These are phyloP conservation scores for Galaxea fascicularis DNA, from an alignment of 92 coral and sea anemone species.

Conservation along the genomic window DNA sequence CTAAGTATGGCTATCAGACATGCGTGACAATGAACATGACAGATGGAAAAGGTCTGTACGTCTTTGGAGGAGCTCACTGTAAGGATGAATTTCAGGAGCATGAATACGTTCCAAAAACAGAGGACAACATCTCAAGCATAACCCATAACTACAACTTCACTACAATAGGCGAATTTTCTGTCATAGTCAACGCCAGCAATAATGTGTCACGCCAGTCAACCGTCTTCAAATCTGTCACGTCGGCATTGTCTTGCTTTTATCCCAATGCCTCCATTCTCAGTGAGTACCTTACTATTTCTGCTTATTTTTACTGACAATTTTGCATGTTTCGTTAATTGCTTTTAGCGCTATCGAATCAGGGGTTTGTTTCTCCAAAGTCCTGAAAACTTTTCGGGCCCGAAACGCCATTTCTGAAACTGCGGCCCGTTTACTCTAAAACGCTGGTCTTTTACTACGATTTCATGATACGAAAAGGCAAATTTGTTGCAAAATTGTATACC, in stretches of 20 bases:
- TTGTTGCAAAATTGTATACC: too few species aligned
- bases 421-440: too few species aligned
- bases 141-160: conserved; percentile 50
- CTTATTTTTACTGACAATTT: not conserved
- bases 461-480: too few species aligned
- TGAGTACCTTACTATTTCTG: conserved; percentile 32
- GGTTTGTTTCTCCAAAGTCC: too few species aligned
- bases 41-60: conserved; percentile 60
- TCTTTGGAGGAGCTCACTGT: conserved; percentile 70
- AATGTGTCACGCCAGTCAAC: conserved; percentile 61
- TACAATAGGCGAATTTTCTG: conserved; percentile 57
- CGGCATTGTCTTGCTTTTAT: conserved; percentile 52
- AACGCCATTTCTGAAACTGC: too few species aligned
- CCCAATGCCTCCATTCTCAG: conserved; percentile 83
- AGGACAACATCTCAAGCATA: conserved; percentile 23
- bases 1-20: conserved; percentile 72
- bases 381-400: too few species aligned
- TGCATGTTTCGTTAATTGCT: not conserved
- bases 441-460: too few species aligned
- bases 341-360: not conserved
- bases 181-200: conserved; percentile 76
- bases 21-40: conserved; percentile 74
- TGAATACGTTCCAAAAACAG: not conserved
- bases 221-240: conserved; percentile 68
- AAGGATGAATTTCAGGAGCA: not conserved